Evolutionary conservation across 2,888 invertebrate genomes (phyloP).

Genomic region (Drosophila melanosoma): DNA sequence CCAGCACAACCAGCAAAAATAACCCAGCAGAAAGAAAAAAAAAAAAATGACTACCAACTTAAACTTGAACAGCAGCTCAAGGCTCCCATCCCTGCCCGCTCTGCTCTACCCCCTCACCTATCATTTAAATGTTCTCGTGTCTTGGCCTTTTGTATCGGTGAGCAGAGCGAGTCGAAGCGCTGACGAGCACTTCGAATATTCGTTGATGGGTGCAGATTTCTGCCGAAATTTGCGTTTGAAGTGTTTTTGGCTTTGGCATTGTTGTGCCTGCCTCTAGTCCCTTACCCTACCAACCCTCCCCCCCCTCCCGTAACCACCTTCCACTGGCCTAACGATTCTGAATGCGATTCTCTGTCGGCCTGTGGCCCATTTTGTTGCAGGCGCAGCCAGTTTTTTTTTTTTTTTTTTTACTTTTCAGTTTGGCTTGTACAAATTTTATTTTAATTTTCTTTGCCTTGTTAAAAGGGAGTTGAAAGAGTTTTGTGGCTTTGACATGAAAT

Average conservation of each 20-base stretch:
- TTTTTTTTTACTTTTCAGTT: background rate
- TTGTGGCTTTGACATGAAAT: background rate
- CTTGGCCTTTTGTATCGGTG: conserved; percentile 48
- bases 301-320: background rate
- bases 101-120: background rate
- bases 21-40: background rate
- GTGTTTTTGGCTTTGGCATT: conserved; percentile 65
- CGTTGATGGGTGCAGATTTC: conserved; percentile 80
- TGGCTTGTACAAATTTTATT: conserved; percentile 59
- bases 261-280: conserved; percentile 26
- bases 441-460: conserved; percentile 56
- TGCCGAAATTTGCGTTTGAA: conserved; percentile 82
- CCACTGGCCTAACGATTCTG: background rate
- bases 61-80: conserved; percentile 7
- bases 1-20: conserved; percentile 6
- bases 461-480: background rate
- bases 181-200: conserved; percentile 64
- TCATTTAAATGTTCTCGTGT: conserved; percentile 31
- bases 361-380: conserved; percentile 54
- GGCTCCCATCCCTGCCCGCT: background rate
- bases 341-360: conserved; percentile 19
- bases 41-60: conserved; percentile 22
- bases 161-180: conserved; percentile 24
- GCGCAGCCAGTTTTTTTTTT: conserved; percentile 19
- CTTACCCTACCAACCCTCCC: background rate